Conservation (phyloP, 2,797 vertebrate genomes). For the Chiroxiphia lanceolata region DNA sequence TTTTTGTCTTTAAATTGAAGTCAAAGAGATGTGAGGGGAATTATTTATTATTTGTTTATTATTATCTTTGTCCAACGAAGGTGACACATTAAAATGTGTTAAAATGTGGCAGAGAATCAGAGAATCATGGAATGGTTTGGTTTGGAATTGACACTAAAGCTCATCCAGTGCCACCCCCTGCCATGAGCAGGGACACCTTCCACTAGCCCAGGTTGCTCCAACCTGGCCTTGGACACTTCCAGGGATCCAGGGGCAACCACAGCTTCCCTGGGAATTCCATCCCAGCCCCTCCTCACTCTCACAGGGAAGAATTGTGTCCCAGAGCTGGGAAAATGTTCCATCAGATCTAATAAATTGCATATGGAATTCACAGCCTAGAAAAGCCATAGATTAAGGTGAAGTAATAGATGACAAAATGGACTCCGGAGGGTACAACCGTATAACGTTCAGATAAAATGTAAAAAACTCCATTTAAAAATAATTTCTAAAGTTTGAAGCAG, state of each 20-base stretch:
- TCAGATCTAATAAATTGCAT: neutral
- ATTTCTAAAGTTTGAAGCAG: neutral
- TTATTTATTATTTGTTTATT: too few relatives aligned
- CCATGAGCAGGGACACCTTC: neutral
- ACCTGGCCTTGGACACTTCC: neutral
- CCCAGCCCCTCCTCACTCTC: neutral
- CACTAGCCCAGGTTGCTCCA: neutral
- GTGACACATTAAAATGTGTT: neutral
- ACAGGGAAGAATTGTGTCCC: neutral
- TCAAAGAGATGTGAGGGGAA: too few relatives aligned
- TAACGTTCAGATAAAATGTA: neutral
- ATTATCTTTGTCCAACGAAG: neutral
- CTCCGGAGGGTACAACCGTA: neutral
- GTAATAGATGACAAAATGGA: neutral
- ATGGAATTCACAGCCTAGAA: neutral
- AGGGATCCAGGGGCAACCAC: neutral
- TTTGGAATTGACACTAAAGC: neutral
- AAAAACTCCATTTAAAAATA: conserved; percentile 2
- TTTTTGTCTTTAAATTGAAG: too few relatives aligned
- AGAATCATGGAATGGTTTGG: neutral
- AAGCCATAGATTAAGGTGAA: neutral
- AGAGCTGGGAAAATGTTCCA: neutral
- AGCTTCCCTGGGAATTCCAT: neutral
- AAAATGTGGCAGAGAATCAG: neutral
- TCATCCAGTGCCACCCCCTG: neutral